Conservation (phyloP, 2,113 vertebrate species). For the Odobenus rosmarus region DNA sequence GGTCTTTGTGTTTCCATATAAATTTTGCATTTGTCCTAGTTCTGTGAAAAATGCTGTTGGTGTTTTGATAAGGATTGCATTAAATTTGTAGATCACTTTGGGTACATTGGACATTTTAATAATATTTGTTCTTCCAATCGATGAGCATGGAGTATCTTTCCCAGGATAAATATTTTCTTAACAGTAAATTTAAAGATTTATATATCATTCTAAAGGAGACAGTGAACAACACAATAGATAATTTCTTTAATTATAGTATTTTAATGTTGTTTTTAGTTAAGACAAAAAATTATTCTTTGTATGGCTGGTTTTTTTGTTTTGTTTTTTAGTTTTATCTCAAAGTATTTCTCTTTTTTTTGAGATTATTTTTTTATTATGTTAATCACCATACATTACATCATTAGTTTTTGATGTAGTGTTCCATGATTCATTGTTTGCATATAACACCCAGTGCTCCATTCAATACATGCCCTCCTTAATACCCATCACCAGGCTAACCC, state of each 20-base stretch:
- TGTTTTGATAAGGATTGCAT: neutral
- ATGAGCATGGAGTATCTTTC: neutral
- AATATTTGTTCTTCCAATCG: neutral
- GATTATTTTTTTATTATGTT: too few relatives aligned
- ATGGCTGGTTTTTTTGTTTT: neutral
- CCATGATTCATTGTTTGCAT: too few relatives aligned
- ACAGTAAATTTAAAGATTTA: neutral
- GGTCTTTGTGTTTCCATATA: neutral
- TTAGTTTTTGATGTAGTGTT: too few relatives aligned
- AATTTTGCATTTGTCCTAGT: neutral
- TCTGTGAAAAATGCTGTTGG: neutral
- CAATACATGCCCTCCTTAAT: too few relatives aligned
- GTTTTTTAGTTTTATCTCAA: too few relatives aligned
- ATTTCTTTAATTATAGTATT: neutral
- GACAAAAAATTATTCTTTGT: neutral
- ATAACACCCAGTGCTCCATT: too few relatives aligned
- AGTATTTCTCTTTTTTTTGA: too few relatives aligned
- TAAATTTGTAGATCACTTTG: neutral
- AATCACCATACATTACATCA: too few relatives aligned
- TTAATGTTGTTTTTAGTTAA: constrained; percentile 2
- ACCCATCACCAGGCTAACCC: too few relatives aligned
- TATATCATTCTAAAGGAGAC: neutral
- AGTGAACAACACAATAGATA: neutral
- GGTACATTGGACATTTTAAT: neutral
- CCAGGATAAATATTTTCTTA: constrained; percentile 6